These are phyloP conservation scores for Orgyia antiqua DNA, from an alignment of 2,888 invertebrate species.

Conservation along the genomic window DNA sequence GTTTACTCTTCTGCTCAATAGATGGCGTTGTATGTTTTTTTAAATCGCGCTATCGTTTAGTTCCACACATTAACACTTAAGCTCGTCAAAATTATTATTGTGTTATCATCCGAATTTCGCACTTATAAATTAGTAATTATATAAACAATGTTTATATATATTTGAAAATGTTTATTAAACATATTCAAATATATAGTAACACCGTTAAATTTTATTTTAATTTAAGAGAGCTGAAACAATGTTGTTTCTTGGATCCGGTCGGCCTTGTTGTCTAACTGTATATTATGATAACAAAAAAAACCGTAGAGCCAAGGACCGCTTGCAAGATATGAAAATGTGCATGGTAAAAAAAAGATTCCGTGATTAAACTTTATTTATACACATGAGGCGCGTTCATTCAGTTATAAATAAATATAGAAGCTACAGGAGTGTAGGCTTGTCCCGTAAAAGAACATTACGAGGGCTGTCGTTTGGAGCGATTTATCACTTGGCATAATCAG, in stretches of 20 bases:
- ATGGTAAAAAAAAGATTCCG: slow-evolving; percentile 39
- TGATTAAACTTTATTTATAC: slow-evolving; percentile 58
- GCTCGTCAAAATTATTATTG: too few relatives aligned
- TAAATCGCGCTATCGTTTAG: too few relatives aligned
- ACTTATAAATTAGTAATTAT: too few relatives aligned
- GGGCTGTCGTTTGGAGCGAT: slow-evolving; percentile 58
- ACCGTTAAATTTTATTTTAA: slow-evolving; percentile 54
- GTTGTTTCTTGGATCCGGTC: slow-evolving; percentile 53
- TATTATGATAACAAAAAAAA: slow-evolving; percentile 19
- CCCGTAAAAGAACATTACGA: slow-evolving; percentile 47
- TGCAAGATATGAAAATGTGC: slow-evolving; percentile 37
- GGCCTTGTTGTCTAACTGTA: slow-evolving; percentile 47
- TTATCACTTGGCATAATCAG: slow-evolving; percentile 57
- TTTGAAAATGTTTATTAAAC: too few relatives aligned
- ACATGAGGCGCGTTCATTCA: slow-evolving; percentile 51
- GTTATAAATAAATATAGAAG: slow-evolving; percentile 60
- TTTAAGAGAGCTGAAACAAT: slow-evolving; percentile 46
- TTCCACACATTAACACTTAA: too few relatives aligned
- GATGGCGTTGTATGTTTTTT: too few relatives aligned
- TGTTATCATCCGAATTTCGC: too few relatives aligned
- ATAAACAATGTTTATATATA: too few relatives aligned
- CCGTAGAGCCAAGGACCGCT: slow-evolving; percentile 23
- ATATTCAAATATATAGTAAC: slow-evolving; percentile 47
- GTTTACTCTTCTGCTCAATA: too few relatives aligned
- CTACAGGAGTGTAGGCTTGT: slow-evolving; percentile 51